These are phyloP conservation scores for Scaptomyza flava DNA, from an alignment of 2,888 invertebrate genomes.

Conservation along the genomic window DNA sequence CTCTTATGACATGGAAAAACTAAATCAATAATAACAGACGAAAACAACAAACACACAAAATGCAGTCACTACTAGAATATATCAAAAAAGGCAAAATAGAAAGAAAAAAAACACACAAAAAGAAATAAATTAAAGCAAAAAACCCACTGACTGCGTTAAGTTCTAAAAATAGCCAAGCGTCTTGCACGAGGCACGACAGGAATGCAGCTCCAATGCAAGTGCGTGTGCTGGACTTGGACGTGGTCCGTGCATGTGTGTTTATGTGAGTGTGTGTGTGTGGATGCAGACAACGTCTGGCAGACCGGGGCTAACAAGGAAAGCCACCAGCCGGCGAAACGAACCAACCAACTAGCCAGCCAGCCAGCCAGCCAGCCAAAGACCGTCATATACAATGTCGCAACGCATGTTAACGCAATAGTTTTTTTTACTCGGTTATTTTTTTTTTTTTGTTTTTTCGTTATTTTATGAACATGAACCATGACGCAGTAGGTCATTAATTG, in stretches of 20 bases:
- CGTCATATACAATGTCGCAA: conserved; percentile 73
- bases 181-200: conserved; percentile 62
- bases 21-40: conserved; percentile 55
- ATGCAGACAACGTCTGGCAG: conserved; percentile 66
- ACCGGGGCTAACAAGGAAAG: conserved; percentile 58
- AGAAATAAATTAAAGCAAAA: conserved; percentile 24
- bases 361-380: conserved; percentile 9
- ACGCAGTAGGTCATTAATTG: conserved; percentile 79
- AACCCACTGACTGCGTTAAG: conserved; percentile 63
- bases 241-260: conserved; percentile 14
- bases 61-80: conserved; percentile 17
- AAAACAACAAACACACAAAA: conserved; percentile 17
- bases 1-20: conserved; percentile 45
- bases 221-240: conserved; percentile 42
- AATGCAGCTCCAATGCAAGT: conserved; percentile 71
- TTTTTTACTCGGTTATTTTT: conserved; percentile 9
- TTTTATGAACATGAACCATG: conserved; percentile 56
- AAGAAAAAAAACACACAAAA: conserved; percentile 1
- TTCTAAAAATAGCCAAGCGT: conserved; percentile 69
- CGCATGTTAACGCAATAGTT: conserved; percentile 73
- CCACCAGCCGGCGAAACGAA: conserved; percentile 25
- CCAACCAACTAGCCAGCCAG: not conserved
- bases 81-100: conserved; percentile 6
- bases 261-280: conserved; percentile 30
- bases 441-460: conserved; percentile 2